phyloP scores from a whole-genome alignment of 2,888 invertebrate species.

The Lysandra bellargus region DNA sequence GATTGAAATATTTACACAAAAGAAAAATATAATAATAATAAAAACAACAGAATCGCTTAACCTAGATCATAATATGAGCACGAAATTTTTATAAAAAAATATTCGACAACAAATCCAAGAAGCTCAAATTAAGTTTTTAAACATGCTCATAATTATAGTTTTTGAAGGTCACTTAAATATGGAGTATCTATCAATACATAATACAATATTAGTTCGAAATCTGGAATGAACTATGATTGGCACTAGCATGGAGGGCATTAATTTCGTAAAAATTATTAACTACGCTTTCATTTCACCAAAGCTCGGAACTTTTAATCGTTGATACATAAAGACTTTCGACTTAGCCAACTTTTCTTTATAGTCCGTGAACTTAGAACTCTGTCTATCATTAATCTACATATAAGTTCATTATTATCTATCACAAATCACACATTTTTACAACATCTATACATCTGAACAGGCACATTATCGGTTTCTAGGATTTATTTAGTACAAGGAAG shows the following conservation, averaged over 20 bases:
- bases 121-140: constrained; percentile 4
- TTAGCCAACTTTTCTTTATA: constrained; percentile 34
- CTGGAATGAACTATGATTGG: constrained; percentile 66
- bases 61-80: constrained; percentile 29
- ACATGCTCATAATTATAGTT: not conserved
- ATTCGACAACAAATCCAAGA: constrained; percentile 1
- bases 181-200: constrained; percentile 41
- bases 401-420: constrained; percentile 35
- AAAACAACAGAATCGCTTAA: constrained; percentile 42
- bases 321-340: constrained; percentile 36
- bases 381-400: constrained; percentile 8
- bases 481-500: constrained; percentile 38
- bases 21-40: constrained; percentile 43
- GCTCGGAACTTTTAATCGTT: constrained; percentile 49
- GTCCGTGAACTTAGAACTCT: constrained; percentile 28
- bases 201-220: constrained; percentile 47
- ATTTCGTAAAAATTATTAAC: constrained; percentile 49
- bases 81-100: not conserved
- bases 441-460: constrained; percentile 42
- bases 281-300: constrained; percentile 43
- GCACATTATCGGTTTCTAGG: constrained; percentile 46
- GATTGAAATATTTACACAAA: constrained; percentile 58
- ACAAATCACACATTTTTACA: constrained; percentile 42
- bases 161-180: constrained; percentile 48
- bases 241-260: constrained; percentile 73